phyloP scores from a whole-genome alignment of 2,888 invertebrate genomes.

The Busseola fusca region DNA sequence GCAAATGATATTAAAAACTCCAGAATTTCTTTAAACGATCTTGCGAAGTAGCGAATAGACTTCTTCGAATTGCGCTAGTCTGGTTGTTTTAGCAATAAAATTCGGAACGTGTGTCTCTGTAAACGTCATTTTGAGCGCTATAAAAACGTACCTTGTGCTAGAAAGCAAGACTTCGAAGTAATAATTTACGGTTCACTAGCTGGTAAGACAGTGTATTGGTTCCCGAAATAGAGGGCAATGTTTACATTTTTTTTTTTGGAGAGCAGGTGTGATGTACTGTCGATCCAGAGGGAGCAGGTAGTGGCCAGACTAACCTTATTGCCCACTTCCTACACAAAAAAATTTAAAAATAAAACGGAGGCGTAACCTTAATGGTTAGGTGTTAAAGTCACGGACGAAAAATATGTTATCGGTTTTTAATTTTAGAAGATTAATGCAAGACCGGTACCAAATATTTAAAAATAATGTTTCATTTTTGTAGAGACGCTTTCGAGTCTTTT shows the following conservation, averaged over 20 bases:
- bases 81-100: constrained; percentile 52
- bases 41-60: constrained; percentile 30
- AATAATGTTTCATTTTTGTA: constrained; percentile 45
- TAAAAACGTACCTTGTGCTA: constrained; percentile 60
- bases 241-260: constrained; percentile 84
- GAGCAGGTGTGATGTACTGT: constrained; percentile 79
- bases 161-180: constrained; percentile 70
- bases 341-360: constrained; percentile 70
- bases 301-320: constrained; percentile 76
- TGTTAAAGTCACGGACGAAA: constrained; percentile 75
- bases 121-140: constrained; percentile 60
- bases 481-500: constrained; percentile 29
- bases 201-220: constrained; percentile 69
- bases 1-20: constrained; percentile 43
- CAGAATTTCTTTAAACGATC: constrained; percentile 31
- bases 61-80: constrained; percentile 44
- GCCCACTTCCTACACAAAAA: constrained; percentile 84
- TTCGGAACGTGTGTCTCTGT: constrained; percentile 40
- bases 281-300: constrained; percentile 74
- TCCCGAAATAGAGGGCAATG: constrained; percentile 77
- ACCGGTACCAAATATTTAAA: constrained; percentile 49
- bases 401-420: constrained; percentile 62
- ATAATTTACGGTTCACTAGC: constrained; percentile 76
- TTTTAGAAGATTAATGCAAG: constrained; percentile 62
- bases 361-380: constrained; percentile 73